Evolutionary conservation across 2,113 vertebrate genomes (phyloP).

Genomic region (Nansenia antarctica): DNA sequence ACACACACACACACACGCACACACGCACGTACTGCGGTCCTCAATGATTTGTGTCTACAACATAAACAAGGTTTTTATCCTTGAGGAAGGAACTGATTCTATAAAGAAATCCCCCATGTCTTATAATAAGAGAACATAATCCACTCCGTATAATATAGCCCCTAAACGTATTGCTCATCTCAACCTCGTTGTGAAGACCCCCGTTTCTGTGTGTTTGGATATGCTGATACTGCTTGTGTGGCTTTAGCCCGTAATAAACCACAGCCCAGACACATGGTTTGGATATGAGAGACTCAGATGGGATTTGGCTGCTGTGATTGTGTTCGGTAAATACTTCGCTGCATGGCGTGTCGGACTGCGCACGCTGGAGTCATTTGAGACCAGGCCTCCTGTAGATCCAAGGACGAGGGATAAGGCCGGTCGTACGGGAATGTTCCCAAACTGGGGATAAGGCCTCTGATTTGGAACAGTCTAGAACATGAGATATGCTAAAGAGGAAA

Average conservation of each 20-base stretch:
- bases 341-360: conserved; percentile 36
- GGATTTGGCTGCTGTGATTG: conserved; percentile 56
- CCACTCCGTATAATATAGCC: conserved; percentile 29
- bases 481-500: no score
- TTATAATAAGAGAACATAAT: conserved; percentile 61
- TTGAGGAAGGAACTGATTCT: conserved; percentile 49
- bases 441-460: no score
- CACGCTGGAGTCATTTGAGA: not conserved
- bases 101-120: conserved; percentile 56
- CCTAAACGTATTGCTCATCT: conserved; percentile 11
- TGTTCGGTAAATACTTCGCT: conserved; percentile 64
- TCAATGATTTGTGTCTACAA: conserved; percentile 40
- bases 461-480: no score
- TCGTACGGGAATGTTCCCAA: no score
- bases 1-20: conserved; percentile 22
- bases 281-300: conserved; percentile 52
- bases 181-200: conserved; percentile 31
- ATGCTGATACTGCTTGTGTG: conserved; percentile 41
- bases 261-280: conserved; percentile 54
- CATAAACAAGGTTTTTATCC: conserved; percentile 54
- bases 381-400: not conserved
- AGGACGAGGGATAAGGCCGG: not conserved
- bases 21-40: not conserved
- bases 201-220: conserved; percentile 38
- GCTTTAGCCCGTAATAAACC: conserved; percentile 10